Base-by-base conservation (phyloP, 2,113 vertebrate species). In the Bolborhynchus lineola region DNA sequence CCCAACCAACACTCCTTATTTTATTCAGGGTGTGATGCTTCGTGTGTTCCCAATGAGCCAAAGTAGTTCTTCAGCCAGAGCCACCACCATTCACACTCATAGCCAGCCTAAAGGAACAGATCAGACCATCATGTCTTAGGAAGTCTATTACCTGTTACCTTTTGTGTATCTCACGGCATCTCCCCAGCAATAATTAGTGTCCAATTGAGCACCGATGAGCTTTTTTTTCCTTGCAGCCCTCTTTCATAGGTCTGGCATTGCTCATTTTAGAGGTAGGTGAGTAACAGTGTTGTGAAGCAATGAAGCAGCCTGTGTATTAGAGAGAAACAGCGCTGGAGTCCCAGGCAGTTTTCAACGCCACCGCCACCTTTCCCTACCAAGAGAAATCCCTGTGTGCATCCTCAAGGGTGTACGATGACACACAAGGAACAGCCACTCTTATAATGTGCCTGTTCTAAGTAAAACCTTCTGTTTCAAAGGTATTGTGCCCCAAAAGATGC, bases 51-150 rank as follows among this genome's bases (percentile, higher is more conserved):
- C 21, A 37, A 3, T 3, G 20, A 88, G 24, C 29, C n/a, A 59
- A 1, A 46, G 14, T 37, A 4, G 0, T 39, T 74, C 55, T 35
- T 35, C 60, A 82, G 63, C 20, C 19, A 21, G 4, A 0, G 10
- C 2, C 52, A 24, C 33, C 0, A 2, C 21, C 6, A 0, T 13
- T 70, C 41, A 26, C 2, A 2, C 18, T 7, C 29, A 11, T 13
- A 29, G 9, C 20, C 52, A n/a, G 6, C 17, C 31, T n/a, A 3
- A 33, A 68, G 62, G 24, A 41, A 18, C 6, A 7, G 41, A 25
- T 33, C 50, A 75, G 60, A 70, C 65, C 37, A 35, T 21, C 1
- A 0, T 33, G 12, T 49, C 24, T 28, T 19, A 14, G 44, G 35
- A 69, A 10, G 6, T 18, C 4, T 10, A 57, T 37, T 62, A 16